Percentiles rank a stretch among this genome's conserved stretches.
phyloP scores from a whole-genome alignment of 2,797 vertebrate genomes.

The Miichthys miiuy region DNA sequence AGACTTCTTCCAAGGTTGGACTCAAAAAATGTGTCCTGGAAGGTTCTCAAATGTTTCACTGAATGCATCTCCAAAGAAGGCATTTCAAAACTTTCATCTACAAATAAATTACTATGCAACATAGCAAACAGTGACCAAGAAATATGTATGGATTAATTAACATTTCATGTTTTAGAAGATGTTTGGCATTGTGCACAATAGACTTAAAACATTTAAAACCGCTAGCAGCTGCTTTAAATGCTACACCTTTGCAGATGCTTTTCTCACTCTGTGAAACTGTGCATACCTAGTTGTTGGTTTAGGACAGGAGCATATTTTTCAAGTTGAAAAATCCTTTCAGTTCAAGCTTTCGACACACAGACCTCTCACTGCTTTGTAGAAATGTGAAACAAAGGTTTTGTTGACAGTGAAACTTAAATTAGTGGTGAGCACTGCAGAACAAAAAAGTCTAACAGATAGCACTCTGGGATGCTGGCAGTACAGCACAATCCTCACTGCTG shows the following conservation, averaged over 20 bases:
- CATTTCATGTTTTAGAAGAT: background rate
- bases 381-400: slow-evolving; percentile 21
- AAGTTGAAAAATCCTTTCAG: slow-evolving; percentile 17
- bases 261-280: background rate
- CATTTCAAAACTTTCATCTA: background rate
- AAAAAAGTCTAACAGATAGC: slow-evolving; percentile 12
- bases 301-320: slow-evolving; percentile 13
- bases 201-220: background rate
- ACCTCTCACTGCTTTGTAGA: slow-evolving; percentile 31
- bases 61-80: background rate
- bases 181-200: background rate
- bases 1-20: background rate
- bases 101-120: background rate
- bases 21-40: background rate
- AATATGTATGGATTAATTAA: too few relatives aligned
- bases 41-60: background rate
- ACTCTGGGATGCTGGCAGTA: slow-evolving; percentile 8
- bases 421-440: slow-evolving; percentile 12
- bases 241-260: background rate
- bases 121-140: background rate
- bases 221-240: background rate
- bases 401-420: slow-evolving; percentile 29
- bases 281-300: background rate
- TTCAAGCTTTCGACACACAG: slow-evolving; percentile 7
- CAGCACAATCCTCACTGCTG: slow-evolving; percentile 13